Evolutionary conservation across 2,797 vertebrate genomes (phyloP).

Genomic region (Luscinia megarhynchos): DNA sequence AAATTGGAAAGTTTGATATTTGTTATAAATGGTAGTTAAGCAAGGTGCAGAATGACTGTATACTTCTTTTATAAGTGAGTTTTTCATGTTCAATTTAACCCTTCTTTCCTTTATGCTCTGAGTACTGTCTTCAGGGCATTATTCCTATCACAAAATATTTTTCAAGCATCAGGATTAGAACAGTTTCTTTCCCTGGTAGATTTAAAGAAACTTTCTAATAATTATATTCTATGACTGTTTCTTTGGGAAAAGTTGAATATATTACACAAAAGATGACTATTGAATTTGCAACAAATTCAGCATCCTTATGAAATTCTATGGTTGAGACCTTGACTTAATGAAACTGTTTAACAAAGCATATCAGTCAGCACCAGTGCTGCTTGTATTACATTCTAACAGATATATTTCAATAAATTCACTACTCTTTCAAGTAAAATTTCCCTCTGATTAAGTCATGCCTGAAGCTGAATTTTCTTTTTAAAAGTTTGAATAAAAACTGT

Average conservation of each 20-base stretch:
- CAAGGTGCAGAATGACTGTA: not conserved
- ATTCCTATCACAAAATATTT: not conserved
- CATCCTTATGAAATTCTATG: not conserved
- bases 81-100: not conserved
- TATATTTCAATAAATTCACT: not conserved
- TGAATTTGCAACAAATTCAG: slow-evolving; percentile 5
- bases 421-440: slow-evolving; percentile 5
- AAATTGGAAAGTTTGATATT: not conserved
- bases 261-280: not conserved
- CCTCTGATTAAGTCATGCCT: not conserved
- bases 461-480: slow-evolving; percentile 27
- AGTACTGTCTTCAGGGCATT: not conserved
- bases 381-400: not conserved
- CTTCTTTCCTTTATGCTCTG: not conserved
- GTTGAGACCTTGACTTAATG: slow-evolving; percentile 16
- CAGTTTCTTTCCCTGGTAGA: not conserved
- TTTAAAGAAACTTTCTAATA: slow-evolving; percentile 6
- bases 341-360: slow-evolving; percentile 9
- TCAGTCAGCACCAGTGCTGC: not conserved
- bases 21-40: not conserved
- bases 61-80: not conserved
- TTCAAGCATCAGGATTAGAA: not conserved
- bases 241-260: not conserved
- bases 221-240: not conserved
- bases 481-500: slow-evolving; percentile 24